Evolutionary conservation across 2,797 vertebrate genomes (phyloP).

Genomic region (Propithecus perrieri): DNA sequence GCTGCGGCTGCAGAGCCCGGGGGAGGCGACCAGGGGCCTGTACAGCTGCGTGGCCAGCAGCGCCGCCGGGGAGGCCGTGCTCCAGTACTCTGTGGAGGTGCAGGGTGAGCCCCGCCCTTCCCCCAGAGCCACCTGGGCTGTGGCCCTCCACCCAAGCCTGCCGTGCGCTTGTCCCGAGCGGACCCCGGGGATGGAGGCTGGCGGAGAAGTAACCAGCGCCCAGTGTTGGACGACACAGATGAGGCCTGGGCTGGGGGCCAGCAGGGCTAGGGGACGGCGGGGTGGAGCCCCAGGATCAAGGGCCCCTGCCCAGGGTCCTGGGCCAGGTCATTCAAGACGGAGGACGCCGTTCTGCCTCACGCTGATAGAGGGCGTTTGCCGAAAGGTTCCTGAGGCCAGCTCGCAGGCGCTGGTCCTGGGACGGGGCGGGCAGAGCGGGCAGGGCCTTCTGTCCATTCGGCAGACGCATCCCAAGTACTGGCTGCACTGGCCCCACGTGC

Average conservation of each 20-base stretch:
- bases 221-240: background rate
- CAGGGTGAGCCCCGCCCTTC: slow-evolving; percentile 74
- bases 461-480: accelerated
- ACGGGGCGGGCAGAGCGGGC: accelerated
- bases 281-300: background rate
- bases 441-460: accelerated
- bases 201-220: background rate
- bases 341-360: background rate
- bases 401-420: accelerated
- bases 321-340: accelerated
- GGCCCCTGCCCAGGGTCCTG: background rate
- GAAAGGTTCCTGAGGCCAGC: accelerated
- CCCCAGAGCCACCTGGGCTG: accelerated
- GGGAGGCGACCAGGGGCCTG: slow-evolving; percentile 86
- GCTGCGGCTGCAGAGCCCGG: slow-evolving; percentile 66
- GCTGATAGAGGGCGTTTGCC: accelerated
- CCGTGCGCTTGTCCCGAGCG: background rate
- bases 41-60: slow-evolving; percentile 94
- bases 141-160: accelerated
- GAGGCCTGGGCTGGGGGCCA: background rate
- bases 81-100: slow-evolving; percentile 73
- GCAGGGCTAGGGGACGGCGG: accelerated
- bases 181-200: background rate
- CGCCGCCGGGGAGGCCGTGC: slow-evolving; percentile 87
- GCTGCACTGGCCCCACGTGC: accelerated